Conservation (phyloP, 2,888 invertebrate genomes). For the Hyppa rectilinea region DNA sequence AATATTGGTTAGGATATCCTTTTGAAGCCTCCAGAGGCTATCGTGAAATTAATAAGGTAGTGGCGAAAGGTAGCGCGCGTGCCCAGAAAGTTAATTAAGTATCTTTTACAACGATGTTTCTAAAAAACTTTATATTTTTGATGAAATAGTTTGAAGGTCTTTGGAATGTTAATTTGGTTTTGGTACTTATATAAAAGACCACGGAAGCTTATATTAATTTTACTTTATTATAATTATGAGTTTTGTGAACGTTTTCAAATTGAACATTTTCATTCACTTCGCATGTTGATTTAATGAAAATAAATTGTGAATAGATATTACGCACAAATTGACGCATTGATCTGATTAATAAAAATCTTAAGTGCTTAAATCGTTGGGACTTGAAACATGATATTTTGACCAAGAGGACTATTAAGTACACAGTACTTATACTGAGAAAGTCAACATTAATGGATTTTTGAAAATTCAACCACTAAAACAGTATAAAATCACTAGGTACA, state of each 20-base stretch:
- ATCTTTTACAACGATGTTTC: slow-evolving; percentile 30
- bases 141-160: slow-evolving; percentile 1
- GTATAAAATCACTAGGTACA: too few relatives aligned
- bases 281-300: not conserved
- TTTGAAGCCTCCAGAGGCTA: slow-evolving; percentile 18
- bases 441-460: too few relatives aligned
- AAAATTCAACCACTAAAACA: too few relatives aligned
- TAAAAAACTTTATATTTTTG: slow-evolving; percentile 34
- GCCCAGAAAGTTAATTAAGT: slow-evolving; percentile 51
- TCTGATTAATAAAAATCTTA: too few relatives aligned
- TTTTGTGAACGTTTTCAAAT: slow-evolving; percentile 10
- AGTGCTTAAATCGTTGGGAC: too few relatives aligned
- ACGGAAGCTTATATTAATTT: not conserved
- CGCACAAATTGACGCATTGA: too few relatives aligned
- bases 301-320: too few relatives aligned
- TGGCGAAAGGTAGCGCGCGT: slow-evolving; percentile 26
- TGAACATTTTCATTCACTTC: slow-evolving; percentile 1
- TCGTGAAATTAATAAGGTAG: slow-evolving; percentile 58
- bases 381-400: too few relatives aligned
- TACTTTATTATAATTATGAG: slow-evolving; percentile 6
- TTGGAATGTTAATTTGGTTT: slow-evolving; percentile 27
- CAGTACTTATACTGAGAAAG: too few relatives aligned
- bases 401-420: too few relatives aligned
- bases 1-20: too few relatives aligned
- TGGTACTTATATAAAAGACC: not conserved